Evolutionary conservation across 1,140 invertebrate species (phyloP).

Genomic region (Spodoptera litura): DNA sequence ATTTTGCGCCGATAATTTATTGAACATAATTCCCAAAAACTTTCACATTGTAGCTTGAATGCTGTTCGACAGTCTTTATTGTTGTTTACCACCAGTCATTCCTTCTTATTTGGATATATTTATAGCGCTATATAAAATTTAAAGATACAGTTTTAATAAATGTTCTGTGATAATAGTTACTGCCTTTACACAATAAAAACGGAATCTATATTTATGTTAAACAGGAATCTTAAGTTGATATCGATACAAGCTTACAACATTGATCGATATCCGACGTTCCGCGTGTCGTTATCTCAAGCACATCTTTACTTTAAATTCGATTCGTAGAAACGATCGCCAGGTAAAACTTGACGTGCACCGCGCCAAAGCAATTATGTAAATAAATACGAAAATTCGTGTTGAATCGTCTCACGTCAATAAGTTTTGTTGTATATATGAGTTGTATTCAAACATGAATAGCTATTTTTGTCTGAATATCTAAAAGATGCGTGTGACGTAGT

Average conservation of each 20-base stretch:
- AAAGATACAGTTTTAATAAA: slow-evolving; percentile 63
- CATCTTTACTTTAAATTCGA: slow-evolving; percentile 28
- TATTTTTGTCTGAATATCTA: not conserved
- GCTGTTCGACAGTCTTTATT: slow-evolving; percentile 35
- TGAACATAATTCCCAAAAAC: slow-evolving; percentile 53
- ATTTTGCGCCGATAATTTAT: slow-evolving; percentile 49
- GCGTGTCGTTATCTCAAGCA: slow-evolving; percentile 46
- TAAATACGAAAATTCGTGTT: slow-evolving; percentile 56
- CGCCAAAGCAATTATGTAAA: slow-evolving; percentile 51
- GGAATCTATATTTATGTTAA: slow-evolving; percentile 59
- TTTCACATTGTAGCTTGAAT: slow-evolving; percentile 60
- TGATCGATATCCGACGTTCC: not conserved
- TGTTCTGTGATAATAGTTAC: slow-evolving; percentile 71
- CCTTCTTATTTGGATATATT: slow-evolving; percentile 21
- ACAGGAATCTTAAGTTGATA: slow-evolving; percentile 58
- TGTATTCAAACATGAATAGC: slow-evolving; percentile 2
- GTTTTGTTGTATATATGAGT: slow-evolving; percentile 7
- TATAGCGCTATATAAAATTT: slow-evolving; percentile 23
- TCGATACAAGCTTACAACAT: slow-evolving; percentile 19
- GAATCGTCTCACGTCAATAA: slow-evolving; percentile 38
- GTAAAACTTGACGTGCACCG: slow-evolving; percentile 48
- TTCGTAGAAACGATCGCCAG: slow-evolving; percentile 41
- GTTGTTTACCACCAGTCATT: slow-evolving; percentile 12
- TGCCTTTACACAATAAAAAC: slow-evolving; percentile 69
- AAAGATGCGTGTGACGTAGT: too few relatives aligned